Evolutionary conservation across 2,113 vertebrate species (phyloP), one percentile per base, ranked within the genome.

Genomic region (Rhynchomys soricoides): DNA sequence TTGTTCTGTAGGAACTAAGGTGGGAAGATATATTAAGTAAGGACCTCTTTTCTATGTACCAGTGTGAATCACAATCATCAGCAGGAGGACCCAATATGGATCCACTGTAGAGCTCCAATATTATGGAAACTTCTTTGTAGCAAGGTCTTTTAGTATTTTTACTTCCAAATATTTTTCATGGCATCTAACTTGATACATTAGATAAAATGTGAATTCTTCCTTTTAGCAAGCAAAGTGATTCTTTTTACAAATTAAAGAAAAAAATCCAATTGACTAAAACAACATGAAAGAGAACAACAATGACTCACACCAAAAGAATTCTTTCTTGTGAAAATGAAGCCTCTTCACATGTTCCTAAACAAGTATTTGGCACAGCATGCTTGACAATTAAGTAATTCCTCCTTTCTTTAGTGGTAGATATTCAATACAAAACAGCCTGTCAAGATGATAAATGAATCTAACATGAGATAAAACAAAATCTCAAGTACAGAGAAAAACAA

Each of bases 361-460:
- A 96, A 89, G 11, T 31, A 91, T 82, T 89, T 94, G 31, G 45
- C 83, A 86, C n/a, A 71, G 22, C 75, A 89, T 94, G 26, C 52
- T 91, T 91, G 45, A 77, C n/a, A 96, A 82, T 94, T 96, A 90
- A 96, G 89, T 85, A 50, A 55, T 87, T n/a, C 15, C 24, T 3
- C 21, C 6, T 55, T 90, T 62, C 70, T 88, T 79, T 90, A 89
- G 29, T 92, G 86, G 62, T 95, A 62, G 68, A 68, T 94, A 52
- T 85, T 93, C 26, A 94, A 43, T 77, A 85, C 8, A 93, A 91
- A 97, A 59, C 17, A 93, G 15, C 15, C 64, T 95, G 71, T 94
- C 77, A 94, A 59, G 50, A 94, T 94, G 50, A 95, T 86, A 97
- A 94, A 95, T 95, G 86, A 95, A 91, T 86, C 64, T 94, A 95